Percentiles rank a stretch among this genome's conserved stretches.
These are phyloP conservation scores for Apotomis betuletana DNA, from an alignment of 2,888 invertebrate genomes.

Conservation along the genomic window DNA sequence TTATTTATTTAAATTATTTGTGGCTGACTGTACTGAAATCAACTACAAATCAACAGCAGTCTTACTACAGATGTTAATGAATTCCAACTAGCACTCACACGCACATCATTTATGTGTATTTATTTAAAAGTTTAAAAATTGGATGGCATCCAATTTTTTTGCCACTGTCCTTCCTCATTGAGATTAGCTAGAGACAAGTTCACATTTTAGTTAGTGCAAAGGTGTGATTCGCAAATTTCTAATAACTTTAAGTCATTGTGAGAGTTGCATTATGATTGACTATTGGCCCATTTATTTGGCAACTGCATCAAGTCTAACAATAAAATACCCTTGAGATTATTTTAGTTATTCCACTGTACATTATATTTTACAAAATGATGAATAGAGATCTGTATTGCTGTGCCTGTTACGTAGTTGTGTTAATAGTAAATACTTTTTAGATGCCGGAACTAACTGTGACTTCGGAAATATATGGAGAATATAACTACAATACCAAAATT, in stretches of 20 bases:
- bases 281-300: slow-evolving; percentile 35
- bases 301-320: slow-evolving; percentile 35
- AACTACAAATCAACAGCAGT: slow-evolving; percentile 18
- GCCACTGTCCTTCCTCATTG: slow-evolving; percentile 63
- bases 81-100: slow-evolving; percentile 66
- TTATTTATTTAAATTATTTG: no score
- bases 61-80: slow-evolving; percentile 36
- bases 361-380: slow-evolving; percentile 21
- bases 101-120: slow-evolving; percentile 63
- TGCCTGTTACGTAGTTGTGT: slow-evolving; percentile 28
- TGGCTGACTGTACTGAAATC: slow-evolving; percentile 17
- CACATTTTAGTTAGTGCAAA: slow-evolving; percentile 31
- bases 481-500: slow-evolving; percentile 82
- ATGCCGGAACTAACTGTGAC: slow-evolving; percentile 85
- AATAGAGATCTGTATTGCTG: slow-evolving; percentile 24
- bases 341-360: slow-evolving; percentile 33
- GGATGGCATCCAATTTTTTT: slow-evolving; percentile 76
- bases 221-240: slow-evolving; percentile 25
- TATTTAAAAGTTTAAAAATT: slow-evolving; percentile 78
- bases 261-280: slow-evolving; percentile 10
- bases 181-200: slow-evolving; percentile 47
- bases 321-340: slow-evolving; percentile 39
- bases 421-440: slow-evolving; percentile 56
- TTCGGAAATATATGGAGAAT: slow-evolving; percentile 89
- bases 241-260: slow-evolving; percentile 13